Base-by-base conservation (phyloP, 2,888 invertebrate genomes). In the Digitonthophagus gazella region DNA sequence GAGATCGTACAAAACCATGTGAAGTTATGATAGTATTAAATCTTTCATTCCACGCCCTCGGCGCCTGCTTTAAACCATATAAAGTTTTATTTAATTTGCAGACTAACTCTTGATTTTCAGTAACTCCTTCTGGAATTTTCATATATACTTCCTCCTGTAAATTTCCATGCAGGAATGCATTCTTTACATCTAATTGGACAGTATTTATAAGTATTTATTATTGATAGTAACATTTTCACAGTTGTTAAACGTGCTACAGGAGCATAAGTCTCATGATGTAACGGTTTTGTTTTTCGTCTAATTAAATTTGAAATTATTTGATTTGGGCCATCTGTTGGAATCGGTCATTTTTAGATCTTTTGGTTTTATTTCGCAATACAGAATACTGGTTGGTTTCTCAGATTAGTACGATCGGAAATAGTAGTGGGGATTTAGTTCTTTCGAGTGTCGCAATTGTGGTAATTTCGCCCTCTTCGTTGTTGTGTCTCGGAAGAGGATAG, bases 11-110 rank as follows among this genome's bases (percentile, higher is more conserved):
- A 4, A 66, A 44, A 11, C 56, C 69, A 6, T 15, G 14, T 2
- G 15, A 11, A 18, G 65, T 68, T 14, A 68, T 16, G 28, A 65
- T 57, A 2, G 28, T 14, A 8, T 8, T 64, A 58, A 70, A 70
- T 20, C 56, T 61, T 54, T 68, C 56, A 28, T 70, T 70, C 66
- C 67, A 68, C 8, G 56, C 63, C 8, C 58, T n/a, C 15, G 69
- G 58, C 11, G 67, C 67, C 64, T 69, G 66, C 44, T 67, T 67
- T 5, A 67, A 19, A 14, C 70, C 70, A 58, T 68, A 70, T 18
- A 70, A 58, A 15, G 70, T 55, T 14, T 67, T 67, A 8, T 67
- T 63, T 11, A 69, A 16, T 57, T 55, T 44, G 54, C 64, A 69
- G 8, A 63, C 15, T 44, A 63, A 63, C 15, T 56, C 20, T 11